A percentile compares a stretch with the other conserved stretches of the same genome.
phyloP scores from a whole-genome alignment of 1,140 invertebrate species.

The Atopsyche davidsoni region DNA sequence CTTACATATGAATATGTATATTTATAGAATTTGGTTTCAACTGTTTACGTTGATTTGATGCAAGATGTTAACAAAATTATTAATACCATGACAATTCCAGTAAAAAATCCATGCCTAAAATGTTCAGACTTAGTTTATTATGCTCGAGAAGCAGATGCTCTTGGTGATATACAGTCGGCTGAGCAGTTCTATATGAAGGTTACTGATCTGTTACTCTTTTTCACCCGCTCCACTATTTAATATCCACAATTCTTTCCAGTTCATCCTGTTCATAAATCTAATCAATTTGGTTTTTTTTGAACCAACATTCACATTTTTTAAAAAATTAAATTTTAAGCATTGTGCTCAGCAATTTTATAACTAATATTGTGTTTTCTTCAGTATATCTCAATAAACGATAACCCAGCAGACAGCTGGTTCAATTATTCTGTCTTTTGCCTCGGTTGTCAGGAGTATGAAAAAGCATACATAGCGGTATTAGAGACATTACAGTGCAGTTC shows the following conservation, averaged over 20 bases:
- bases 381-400: slow-evolving; percentile 4
- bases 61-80: slow-evolving; percentile 11
- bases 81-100: slow-evolving; percentile 1
- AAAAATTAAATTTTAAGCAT: not conserved
- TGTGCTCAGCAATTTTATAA: not conserved
- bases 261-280: not conserved
- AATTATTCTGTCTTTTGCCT: slow-evolving; percentile 11
- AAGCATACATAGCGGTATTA: slow-evolving; percentile 8
- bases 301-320: not conserved
- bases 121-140: slow-evolving; percentile 9
- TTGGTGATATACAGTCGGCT: slow-evolving; percentile 2
- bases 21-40: not conserved
- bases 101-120: not conserved
- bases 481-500: slow-evolving; percentile 10
- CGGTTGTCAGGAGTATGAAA: not conserved
- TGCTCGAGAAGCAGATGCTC: slow-evolving; percentile 12
- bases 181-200: slow-evolving; percentile 14
- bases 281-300: not conserved
- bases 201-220: not conserved
- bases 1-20: slow-evolving; percentile 4
- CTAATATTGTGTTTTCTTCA: slow-evolving; percentile 3
- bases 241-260: not conserved
- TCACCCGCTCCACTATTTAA: not conserved
- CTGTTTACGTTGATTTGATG: slow-evolving; percentile 11
- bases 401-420: slow-evolving; percentile 11